phyloP scores from a whole-genome alignment of 2,113 vertebrate genomes.

The Seriola rivoliana region DNA sequence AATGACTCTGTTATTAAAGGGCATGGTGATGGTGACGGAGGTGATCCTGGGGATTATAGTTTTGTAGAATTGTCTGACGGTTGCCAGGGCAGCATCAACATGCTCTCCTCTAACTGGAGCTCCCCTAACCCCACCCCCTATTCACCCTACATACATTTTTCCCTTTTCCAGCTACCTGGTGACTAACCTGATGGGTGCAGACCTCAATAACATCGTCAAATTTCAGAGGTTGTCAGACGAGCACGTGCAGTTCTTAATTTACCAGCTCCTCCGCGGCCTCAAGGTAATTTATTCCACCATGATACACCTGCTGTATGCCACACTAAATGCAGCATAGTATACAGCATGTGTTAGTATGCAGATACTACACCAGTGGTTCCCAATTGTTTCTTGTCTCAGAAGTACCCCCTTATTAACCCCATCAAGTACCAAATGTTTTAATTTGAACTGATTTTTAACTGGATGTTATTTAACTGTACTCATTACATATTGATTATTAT shows the following conservation, averaged over 20 bases:
- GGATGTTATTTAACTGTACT: background rate
- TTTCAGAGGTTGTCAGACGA: constrained; percentile 97
- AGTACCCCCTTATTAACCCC: too few species aligned
- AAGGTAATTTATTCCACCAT: constrained; percentile 85
- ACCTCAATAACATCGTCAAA: constrained; percentile 98
- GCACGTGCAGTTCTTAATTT: constrained; percentile 98
- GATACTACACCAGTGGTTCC: background rate
- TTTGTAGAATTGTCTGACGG: constrained; percentile 42
- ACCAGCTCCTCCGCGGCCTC: constrained; percentile 96
- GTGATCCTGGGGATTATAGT: constrained; percentile 12
- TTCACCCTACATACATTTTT: background rate
- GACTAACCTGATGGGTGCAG: constrained; percentile 97
- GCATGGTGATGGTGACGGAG: constrained; percentile 3
- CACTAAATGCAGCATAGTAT: background rate
- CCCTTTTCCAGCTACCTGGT: constrained; percentile 91
- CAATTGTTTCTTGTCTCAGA: too few species aligned
- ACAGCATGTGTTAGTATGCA: constrained; percentile 1
- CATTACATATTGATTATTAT: background rate
- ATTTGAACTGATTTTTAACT: too few species aligned
- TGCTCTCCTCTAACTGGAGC: constrained; percentile 18
- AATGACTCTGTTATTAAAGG: constrained; percentile 10
- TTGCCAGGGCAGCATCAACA: constrained; percentile 61
- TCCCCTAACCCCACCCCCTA: background rate
- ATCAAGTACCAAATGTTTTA: too few species aligned
- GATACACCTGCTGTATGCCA: constrained; percentile 3